Base-by-base conservation (phyloP, 2,113 vertebrate genomes). In the Labrus mixtus region DNA sequence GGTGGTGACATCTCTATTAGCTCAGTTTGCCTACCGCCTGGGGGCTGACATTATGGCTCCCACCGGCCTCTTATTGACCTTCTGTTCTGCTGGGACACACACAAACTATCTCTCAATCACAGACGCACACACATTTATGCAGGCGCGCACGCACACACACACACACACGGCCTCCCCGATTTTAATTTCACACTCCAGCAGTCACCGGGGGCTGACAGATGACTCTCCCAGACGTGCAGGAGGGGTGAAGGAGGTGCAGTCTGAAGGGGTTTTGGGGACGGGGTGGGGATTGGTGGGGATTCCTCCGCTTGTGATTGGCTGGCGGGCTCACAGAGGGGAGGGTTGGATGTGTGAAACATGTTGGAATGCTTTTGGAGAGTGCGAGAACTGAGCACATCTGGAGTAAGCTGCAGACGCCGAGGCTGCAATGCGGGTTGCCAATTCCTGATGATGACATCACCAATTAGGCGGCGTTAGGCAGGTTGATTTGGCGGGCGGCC, bases 161-260 rank as follows among this genome's bases (percentile, higher is more conserved):
- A 68, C 45, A 84, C 64, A 29, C 56, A 63, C 73, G n/a, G 9
- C 20, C n/a, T 60, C 54, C 70, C 86, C 81, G 92, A 96, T 96
- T 96, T 96, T 95, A 96, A 97, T 97, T 97, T 97, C 95, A 96
- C 93, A 92, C 92, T 90, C 92, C 90, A 94, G 91, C 89, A 88
- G 90, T 91, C 91, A 58, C 90, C 75, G 79, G 84, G 93, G 94
- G 92, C 93, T 96, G 96, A 96, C 91, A 57, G 94, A 97, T 96
- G 95, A 94, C 76, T 91, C 94, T 91, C 89, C 91, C 68, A 76
- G 71, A 89, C 93, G 83, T 66, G 33, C 68, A 59, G 75, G 86
- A 83, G 83, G 80, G 80, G 61, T 55, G 39, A 53, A 71, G 80
- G 79, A 77, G 89, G 76, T 19, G 82, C 80, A 67, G 72, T 72